Percentiles rank a stretch among this genome's conserved stretches.
Evolutionary conservation across 2,797 vertebrate species (phyloP).

Genomic region (Urosaurus nigricauda): DNA sequence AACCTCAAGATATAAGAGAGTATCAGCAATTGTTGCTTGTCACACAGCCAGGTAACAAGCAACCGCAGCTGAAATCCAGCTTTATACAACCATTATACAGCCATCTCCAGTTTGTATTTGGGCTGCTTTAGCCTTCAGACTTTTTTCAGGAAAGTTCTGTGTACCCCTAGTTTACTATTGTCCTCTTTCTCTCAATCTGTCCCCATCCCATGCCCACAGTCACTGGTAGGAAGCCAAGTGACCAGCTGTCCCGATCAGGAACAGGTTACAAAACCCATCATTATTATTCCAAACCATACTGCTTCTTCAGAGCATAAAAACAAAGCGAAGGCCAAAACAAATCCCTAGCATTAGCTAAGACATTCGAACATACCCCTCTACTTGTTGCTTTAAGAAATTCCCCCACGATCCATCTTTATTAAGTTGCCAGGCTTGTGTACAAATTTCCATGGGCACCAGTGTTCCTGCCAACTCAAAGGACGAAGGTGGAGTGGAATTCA

Average conservation of each 20-base stretch:
- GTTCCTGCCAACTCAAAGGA: slow-evolving; percentile 19
- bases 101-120: no score
- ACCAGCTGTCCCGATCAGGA: not conserved
- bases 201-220: no score
- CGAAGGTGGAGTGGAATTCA: slow-evolving; percentile 37
- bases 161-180: not conserved
- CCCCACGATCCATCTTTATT: slow-evolving; percentile 28
- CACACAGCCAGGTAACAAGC: no score
- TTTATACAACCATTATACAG: no score
- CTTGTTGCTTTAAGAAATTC: slow-evolving; percentile 5
- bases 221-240: not conserved
- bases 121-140: no score
- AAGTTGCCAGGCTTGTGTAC: slow-evolving; percentile 17
- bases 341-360: slow-evolving; percentile 17
- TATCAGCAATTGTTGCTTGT: no score
- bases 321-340: not conserved
- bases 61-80: no score
- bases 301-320: not conserved
- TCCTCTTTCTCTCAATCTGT: not conserved
- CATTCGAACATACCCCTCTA: slow-evolving; percentile 21
- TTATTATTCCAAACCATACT: not conserved
- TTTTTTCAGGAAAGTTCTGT: not conserved
- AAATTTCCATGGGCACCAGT: slow-evolving; percentile 27
- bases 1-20: no score
- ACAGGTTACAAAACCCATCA: not conserved